phyloP scores from a whole-genome alignment of 2,888 invertebrate genomes.

The Lithophane leautieri region DNA sequence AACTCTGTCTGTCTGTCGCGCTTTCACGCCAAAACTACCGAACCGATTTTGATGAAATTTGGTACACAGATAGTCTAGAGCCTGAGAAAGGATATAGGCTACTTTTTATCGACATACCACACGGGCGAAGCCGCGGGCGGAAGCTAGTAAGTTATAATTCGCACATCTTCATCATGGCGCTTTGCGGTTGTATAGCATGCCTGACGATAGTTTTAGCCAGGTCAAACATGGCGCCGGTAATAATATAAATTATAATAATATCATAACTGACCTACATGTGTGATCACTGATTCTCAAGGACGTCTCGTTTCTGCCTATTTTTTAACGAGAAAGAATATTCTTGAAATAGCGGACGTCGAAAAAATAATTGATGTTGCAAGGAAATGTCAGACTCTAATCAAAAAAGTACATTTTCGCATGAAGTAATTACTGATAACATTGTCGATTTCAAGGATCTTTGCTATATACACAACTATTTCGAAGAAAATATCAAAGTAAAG shows the following conservation, averaged over 20 bases:
- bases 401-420: background rate
- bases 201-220: conserved; percentile 34
- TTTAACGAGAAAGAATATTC: background rate
- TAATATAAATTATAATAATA: conserved; percentile 43
- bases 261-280: conserved; percentile 52
- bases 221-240: conserved; percentile 49
- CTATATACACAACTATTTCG: background rate
- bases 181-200: conserved; percentile 43
- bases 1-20: too few species aligned
- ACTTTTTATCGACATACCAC: too few species aligned
- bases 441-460: background rate
- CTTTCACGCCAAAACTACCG: too few species aligned
- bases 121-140: too few species aligned
- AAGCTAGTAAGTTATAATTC: background rate
- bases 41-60: too few species aligned
- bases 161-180: conserved; percentile 15
- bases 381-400: background rate
- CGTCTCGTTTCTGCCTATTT: background rate
- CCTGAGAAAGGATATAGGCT: too few species aligned
- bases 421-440: background rate
- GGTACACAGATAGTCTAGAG: too few species aligned
- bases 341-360: background rate
- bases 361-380: background rate
- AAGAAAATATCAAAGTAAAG: background rate
- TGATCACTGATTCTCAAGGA: conserved; percentile 23